Evolutionary conservation across 2,888 invertebrate species (phyloP), one percentile per base, ranked within the genome.

Genomic region (Andricus curvator): DNA sequence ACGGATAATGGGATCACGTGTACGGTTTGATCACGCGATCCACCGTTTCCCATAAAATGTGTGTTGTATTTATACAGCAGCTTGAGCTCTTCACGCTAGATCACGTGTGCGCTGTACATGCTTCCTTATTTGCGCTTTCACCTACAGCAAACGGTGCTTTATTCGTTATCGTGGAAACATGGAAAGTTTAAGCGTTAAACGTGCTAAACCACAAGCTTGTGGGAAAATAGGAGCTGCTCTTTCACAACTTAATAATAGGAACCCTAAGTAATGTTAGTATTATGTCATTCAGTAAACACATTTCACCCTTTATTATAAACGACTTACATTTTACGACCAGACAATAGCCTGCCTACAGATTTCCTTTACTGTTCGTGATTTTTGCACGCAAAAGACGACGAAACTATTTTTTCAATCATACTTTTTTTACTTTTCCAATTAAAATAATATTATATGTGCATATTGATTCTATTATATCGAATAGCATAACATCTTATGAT

Each of bases 81-180:
- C 70, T 70, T 20, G 51, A 70, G 70, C 51, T 70, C 70, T 70
- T 70, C 70, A 70, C 70, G 70, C 70, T 70, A 70, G 70, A 70
- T 70, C 48, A 70, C 70, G 70, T 70, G 70, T n/a, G 2, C 48
- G 51, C 29, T 70, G 51, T 11, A 4, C 48, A 70, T 48, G 51
- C 70, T 70, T 51, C 51, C 44, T 70, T 68, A 48, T 70, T 70
- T n/a, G n/a, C 51, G 51, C 68, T 70, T 25, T 25, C 70, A 70
- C 48, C 25, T 51, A 17, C 70, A 70, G 48, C 33, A 70, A 70
- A 51, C 20, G 70, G 25, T 25, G 70, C 20, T 70, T 70, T 51
- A 20, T 51, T 51, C 51, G 17, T 70, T 70, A 51, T 70, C 70
- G 48, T 48, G 70, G 51, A 70, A 70, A 70, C 51, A 70, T 70